Percentiles rank a stretch among this genome's conserved stretches.
Conservation (phyloP, 2,113 vertebrate species). For the Sorex araneus region DNA sequence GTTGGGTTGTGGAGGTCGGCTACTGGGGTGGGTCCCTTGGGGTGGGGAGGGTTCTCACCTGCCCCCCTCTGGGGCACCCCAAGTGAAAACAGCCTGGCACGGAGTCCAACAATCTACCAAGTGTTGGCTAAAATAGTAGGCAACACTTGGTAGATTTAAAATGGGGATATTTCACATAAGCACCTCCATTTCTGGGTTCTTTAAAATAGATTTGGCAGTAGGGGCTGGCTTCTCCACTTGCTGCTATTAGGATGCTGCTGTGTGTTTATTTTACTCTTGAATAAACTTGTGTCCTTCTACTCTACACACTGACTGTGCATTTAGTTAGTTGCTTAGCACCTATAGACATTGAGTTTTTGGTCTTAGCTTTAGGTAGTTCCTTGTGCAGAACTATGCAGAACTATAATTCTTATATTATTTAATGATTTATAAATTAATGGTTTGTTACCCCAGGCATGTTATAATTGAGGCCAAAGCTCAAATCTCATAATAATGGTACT, state of each 20-base stretch:
- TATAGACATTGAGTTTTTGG: not conserved
- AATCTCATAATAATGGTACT: constrained; percentile 22
- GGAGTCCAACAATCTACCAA: too few relatives aligned
- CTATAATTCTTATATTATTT: constrained; percentile 8
- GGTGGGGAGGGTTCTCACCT: too few relatives aligned
- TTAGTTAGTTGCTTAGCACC: not conserved
- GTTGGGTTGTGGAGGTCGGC: too few relatives aligned
- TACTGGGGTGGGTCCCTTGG: too few relatives aligned
- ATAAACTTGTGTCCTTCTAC: not conserved
- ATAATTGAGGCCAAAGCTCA: not conserved
- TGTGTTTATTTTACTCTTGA: accelerated
- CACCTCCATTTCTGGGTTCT: not conserved
- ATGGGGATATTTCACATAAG: constrained; percentile 38
- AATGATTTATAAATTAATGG: constrained; percentile 28
- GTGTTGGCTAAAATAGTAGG: not conserved
- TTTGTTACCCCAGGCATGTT: constrained; percentile 4
- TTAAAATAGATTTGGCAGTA: not conserved
- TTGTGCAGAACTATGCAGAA: not conserved
- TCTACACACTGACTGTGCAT: not conserved
- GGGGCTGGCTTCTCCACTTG: not conserved
- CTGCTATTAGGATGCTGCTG: not conserved
- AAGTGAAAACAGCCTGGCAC: too few relatives aligned
- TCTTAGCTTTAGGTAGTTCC: not conserved
- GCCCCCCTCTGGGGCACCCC: too few relatives aligned
- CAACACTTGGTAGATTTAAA: not conserved